A percentile compares a stretch with the other conserved stretches of the same genome.
Conservation (phyloP, 2,113 vertebrate genomes). For the Notiomystis cincta region DNA sequence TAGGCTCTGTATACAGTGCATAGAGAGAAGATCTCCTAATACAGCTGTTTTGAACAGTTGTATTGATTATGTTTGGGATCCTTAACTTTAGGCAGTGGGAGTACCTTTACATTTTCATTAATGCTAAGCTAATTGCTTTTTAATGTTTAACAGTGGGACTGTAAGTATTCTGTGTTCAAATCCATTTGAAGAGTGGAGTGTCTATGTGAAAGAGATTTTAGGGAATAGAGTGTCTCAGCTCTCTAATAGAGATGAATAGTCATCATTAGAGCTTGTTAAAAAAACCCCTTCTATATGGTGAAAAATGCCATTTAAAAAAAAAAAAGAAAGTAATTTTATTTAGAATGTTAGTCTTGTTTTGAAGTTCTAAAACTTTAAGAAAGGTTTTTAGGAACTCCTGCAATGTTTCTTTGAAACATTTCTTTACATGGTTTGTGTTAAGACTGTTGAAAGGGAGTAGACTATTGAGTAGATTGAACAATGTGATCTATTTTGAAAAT, state of each 20-base stretch:
- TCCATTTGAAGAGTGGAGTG: not conserved
- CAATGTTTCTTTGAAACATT: not conserved
- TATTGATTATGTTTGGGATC: not conserved
- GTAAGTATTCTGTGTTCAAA: not conserved
- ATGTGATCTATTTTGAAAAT: not conserved
- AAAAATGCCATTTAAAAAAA: not conserved
- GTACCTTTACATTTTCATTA: not conserved
- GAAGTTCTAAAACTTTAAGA: not conserved
- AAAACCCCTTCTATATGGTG: not conserved
- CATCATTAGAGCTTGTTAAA: not conserved
- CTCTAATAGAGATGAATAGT: not conserved
- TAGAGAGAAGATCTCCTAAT: not conserved
- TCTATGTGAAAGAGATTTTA: not conserved
- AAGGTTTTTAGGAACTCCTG: not conserved
- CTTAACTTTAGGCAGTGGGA: not conserved
- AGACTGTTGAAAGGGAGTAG: not conserved
- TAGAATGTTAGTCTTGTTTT: not conserved
- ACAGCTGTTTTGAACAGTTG: not conserved
- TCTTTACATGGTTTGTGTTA: not conserved
- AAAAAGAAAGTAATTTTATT: not conserved
- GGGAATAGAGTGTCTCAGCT: not conserved
- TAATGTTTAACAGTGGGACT: not conserved
- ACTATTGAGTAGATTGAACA: not conserved
- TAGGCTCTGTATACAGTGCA: not conserved
- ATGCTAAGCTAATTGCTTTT: not conserved